Conservation (phyloP, 2,888 invertebrate species). For the Colostygia pectinataria region DNA sequence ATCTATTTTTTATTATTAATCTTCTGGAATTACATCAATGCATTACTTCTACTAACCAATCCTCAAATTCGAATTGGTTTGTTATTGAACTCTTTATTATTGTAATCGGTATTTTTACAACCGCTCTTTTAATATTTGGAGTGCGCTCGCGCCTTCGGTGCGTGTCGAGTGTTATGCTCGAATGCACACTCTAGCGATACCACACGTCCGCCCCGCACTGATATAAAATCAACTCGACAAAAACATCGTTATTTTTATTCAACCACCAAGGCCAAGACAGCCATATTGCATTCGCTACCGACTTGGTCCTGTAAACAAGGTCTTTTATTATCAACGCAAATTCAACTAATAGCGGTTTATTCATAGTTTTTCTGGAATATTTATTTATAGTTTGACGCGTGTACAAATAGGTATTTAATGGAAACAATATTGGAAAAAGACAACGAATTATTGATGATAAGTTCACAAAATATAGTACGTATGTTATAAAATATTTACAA, state of each 20-base stretch:
- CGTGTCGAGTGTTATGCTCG: constrained; percentile 37
- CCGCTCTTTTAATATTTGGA: neutral
- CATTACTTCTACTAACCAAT: too few relatives aligned
- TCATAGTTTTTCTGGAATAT: constrained; percentile 22
- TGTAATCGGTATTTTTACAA: neutral
- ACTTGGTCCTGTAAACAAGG: constrained; percentile 67
- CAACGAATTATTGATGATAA: neutral
- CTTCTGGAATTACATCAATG: too few relatives aligned
- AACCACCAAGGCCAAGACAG: constrained; percentile 68
- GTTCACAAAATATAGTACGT: neutral
- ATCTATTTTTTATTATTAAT: too few relatives aligned
- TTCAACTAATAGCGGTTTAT: constrained; percentile 29
- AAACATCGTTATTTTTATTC: constrained; percentile 78
- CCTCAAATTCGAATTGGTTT: too few relatives aligned
- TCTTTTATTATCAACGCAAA: constrained; percentile 45
- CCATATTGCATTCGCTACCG: constrained; percentile 71
- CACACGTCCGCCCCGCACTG: constrained; percentile 50
- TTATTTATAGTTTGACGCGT: constrained; percentile 9
- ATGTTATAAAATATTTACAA: too few relatives aligned
- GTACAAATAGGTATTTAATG: constrained; percentile 1
- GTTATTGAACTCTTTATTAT: too few relatives aligned
- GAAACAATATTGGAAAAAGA: neutral
- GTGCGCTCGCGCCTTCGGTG: constrained; percentile 27
- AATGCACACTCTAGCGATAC: constrained; percentile 38
- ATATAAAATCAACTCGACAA: constrained; percentile 72